Conservation (phyloP, 2,113 vertebrate genomes). For the Ivindomyrus marchei region DNA sequence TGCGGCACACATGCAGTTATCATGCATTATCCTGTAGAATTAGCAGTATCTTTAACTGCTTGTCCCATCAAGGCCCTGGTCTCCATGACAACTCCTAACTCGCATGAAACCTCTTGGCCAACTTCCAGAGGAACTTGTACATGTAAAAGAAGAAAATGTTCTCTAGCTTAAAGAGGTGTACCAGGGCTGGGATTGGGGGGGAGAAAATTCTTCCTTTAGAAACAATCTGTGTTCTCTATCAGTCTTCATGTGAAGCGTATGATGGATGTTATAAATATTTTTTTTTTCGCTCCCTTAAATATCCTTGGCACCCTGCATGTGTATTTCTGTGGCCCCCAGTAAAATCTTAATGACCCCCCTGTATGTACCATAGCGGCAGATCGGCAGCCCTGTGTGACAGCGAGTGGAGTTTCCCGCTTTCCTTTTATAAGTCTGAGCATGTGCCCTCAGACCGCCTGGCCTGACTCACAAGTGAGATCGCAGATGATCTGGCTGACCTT, state of each 20-base stretch:
- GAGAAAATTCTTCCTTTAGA: background rate
- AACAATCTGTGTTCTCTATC: conserved; percentile 1
- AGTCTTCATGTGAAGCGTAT: conserved; percentile 1
- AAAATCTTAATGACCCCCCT: conserved; percentile 15
- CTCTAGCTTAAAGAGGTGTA: background rate
- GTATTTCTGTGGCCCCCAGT: conserved; percentile 18
- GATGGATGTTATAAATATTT: conserved; percentile 10
- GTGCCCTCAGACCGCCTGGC: background rate
- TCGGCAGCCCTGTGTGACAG: background rate
- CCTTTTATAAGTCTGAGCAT: conserved; percentile 16
- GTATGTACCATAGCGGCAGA: background rate
- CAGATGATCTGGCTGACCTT: conserved; percentile 12
- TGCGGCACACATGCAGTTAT: background rate
- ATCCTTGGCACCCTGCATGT: conserved; percentile 10
- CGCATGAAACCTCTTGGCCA: background rate
- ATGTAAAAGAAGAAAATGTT: background rate
- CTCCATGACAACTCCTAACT: background rate
- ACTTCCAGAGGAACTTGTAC: background rate
- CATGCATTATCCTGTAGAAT: background rate
- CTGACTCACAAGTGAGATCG: background rate
- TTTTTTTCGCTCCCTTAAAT: conserved; percentile 11
- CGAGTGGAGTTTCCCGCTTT: background rate
- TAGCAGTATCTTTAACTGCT: background rate
- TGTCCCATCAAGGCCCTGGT: background rate
- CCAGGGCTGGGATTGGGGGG: background rate